These are phyloP conservation scores for Acholoe squamosa DNA, from an alignment of 2,888 invertebrate genomes.

Conservation along the genomic window DNA sequence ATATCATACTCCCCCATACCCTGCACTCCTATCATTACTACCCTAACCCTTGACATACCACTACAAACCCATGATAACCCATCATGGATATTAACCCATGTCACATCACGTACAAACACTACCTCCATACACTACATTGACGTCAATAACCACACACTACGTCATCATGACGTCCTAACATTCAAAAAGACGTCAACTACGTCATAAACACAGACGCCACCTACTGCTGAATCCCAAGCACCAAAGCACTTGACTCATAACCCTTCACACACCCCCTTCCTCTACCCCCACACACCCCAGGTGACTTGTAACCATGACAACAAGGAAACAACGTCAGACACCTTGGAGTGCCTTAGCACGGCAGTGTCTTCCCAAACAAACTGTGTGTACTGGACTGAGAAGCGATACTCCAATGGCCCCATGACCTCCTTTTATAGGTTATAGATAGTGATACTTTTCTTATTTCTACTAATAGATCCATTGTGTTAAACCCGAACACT, in stretches of 20 bases:
- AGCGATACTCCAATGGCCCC: conserved; percentile 36
- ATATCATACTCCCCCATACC: not conserved
- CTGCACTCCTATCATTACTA: not conserved
- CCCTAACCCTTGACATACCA: not conserved
- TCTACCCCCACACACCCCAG: not conserved
- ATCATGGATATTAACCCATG: conserved; percentile 1
- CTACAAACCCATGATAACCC: not conserved
- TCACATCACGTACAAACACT: conserved; percentile 31
- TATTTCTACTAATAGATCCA: too few species aligned
- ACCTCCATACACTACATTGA: too few species aligned
- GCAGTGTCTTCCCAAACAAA: conserved; percentile 22
- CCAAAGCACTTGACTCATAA: not conserved
- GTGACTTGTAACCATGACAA: conserved; percentile 38
- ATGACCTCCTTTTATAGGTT: conserved; percentile 17
- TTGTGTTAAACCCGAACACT: too few species aligned
- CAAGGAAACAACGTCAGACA: not conserved
- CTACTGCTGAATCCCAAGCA: not conserved
- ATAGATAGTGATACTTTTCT: not conserved
- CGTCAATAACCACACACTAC: not conserved
- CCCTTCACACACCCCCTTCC: not conserved
- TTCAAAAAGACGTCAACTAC: not conserved
- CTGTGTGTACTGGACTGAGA: conserved; percentile 29
- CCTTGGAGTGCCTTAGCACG: conserved; percentile 24
- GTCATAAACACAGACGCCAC: not conserved
- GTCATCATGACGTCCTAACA: not conserved